Evolutionary conservation across 2,797 vertebrate genomes (phyloP), one percentile per base, ranked within the genome.

Genomic region (Odontamblyopus rebecca): DNA sequence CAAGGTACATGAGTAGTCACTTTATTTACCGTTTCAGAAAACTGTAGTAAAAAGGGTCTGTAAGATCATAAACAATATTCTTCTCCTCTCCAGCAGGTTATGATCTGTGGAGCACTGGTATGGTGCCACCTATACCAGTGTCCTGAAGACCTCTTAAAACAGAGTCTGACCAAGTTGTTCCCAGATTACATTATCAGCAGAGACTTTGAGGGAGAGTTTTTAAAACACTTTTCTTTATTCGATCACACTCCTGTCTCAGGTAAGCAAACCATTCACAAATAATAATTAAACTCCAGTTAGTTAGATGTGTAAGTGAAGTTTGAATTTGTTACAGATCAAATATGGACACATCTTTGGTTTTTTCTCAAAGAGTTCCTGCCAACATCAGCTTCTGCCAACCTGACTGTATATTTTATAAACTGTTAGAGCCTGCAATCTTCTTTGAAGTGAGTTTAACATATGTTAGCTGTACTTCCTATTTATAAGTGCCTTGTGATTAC

Each of bases 141-240:
- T 97, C 44, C 84, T 0, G 92, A 94, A 9, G 95, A 98, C 80
- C 96, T 96, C 0, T 50, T 94, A 74, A 97, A 97, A 82, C 89
- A 86, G 74, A 53, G 87, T 27, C 86, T 98, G 23, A 84, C 89
- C 11, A 92, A 96, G 59, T 86, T 86, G 6, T 87, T 96, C 71
- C 95, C 96, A 8, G 89, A 96, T 65, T 94, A 96, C 76, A 94
- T 96, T 26, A 85, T 96, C 78, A 94, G 93, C 86, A 94, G 83
- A 87, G 93, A 96, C 76, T 96, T 96, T 90, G 94, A 95, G 26
- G 73, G 68, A 0, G 96, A 98, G 73, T 86, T 87, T 16, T 93
- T 95, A 96, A 90, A 96, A 90, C 95, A 96, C 76, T 97, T 95
- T 0, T 95, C 95, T 2, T 96, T 94, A 81, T 93, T 94, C 3